phyloP scores from a whole-genome alignment of 2,888 invertebrate species.

The Drosophila barbarae region DNA sequence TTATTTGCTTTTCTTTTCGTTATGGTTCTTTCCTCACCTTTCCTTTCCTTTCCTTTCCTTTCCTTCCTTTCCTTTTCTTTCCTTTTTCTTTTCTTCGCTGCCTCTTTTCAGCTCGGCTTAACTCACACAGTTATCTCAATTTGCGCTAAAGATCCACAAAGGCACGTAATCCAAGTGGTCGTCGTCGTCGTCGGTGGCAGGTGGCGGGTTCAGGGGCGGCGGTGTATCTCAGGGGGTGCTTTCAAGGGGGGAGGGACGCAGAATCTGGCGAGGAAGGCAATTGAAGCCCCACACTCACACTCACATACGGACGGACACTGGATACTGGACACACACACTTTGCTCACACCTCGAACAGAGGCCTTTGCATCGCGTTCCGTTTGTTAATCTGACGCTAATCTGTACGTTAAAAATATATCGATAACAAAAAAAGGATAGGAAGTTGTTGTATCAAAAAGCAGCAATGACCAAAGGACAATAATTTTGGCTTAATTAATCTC shows the following conservation, averaged over 20 bases:
- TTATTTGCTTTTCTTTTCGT: background rate
- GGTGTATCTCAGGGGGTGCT: background rate
- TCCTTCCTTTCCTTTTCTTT: background rate
- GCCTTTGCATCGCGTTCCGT: constrained; percentile 23
- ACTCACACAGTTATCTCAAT: constrained; percentile 30
- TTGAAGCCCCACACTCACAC: constrained; percentile 22
- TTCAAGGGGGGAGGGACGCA: background rate
- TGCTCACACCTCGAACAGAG: constrained; percentile 30
- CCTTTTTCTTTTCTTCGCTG: background rate
- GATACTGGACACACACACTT: constrained; percentile 13
- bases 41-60: background rate
- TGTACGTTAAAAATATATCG: constrained; percentile 6
- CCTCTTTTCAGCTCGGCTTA: constrained; percentile 14
- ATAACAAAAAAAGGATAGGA: background rate
- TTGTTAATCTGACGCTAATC: constrained; percentile 21
- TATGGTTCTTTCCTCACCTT: background rate
- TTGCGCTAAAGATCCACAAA: constrained; percentile 34
- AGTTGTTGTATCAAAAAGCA: background rate
- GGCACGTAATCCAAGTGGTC: constrained; percentile 28
- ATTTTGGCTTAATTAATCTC: background rate
- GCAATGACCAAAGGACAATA: background rate
- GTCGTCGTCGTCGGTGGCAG: background rate
- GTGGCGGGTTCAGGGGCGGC: constrained; percentile 4
- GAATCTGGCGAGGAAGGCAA: constrained; percentile 31
- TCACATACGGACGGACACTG: constrained; percentile 20